These are phyloP conservation scores for Falco novaeseelandiae DNA, from an alignment of 2,797 vertebrate species.

Conservation along the genomic window DNA sequence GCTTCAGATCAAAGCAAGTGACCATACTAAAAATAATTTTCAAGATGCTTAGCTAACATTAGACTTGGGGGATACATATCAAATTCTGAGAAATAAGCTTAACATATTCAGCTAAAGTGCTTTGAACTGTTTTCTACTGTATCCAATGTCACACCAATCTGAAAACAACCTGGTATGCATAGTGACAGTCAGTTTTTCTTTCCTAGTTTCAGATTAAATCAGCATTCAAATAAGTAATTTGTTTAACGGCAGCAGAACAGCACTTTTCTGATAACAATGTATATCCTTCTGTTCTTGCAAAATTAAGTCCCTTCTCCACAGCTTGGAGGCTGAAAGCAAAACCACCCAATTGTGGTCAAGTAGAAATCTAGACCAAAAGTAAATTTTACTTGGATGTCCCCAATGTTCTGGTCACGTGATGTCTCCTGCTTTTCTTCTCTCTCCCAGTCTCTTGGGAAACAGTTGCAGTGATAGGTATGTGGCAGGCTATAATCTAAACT, in stretches of 20 bases:
- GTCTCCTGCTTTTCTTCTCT: too few relatives aligned
- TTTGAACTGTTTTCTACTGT: neutral
- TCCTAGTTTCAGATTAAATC: neutral
- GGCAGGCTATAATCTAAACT: neutral
- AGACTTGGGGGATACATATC: neutral
- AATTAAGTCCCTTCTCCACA: too few relatives aligned
- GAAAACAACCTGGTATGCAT: neutral
- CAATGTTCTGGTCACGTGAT: too few relatives aligned
- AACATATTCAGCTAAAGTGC: neutral
- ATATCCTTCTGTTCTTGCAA: neutral
- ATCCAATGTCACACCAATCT: neutral
- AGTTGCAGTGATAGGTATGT: too few relatives aligned
- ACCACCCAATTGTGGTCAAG: too few relatives aligned
- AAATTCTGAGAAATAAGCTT: neutral
- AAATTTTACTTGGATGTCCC: too few relatives aligned
- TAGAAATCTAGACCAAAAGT: too few relatives aligned
- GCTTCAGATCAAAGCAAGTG: neutral
- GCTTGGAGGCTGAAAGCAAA: too few relatives aligned
- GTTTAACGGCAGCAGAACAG: neutral
- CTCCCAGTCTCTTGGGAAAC: too few relatives aligned
- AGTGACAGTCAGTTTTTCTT: neutral
- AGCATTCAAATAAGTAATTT: neutral
- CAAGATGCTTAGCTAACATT: neutral
- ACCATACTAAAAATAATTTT: neutral
- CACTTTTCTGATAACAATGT: neutral